Base-by-base conservation (phyloP, 1,140 invertebrate species). In the Drosophila malerkotliana region DNA sequence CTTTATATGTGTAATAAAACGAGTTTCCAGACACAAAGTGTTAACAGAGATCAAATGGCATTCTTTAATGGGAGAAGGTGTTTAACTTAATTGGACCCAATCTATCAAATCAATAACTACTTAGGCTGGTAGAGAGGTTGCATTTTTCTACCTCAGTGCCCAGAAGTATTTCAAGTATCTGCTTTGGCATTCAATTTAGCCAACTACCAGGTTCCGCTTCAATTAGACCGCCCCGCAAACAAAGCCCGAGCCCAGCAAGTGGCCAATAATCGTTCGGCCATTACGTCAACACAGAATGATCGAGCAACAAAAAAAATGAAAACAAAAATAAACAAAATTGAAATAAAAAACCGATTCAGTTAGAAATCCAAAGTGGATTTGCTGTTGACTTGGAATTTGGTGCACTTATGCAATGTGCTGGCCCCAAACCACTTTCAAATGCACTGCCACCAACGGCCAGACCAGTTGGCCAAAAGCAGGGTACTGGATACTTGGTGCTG, bases 401-500 rank as follows among this genome's bases (percentile, higher is more conserved):
- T 88, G 83, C 83, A 85, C 83, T 88, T 81, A 87, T 87, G 78
- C 71, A 82, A 87, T 82, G 80, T 71, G 60, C 58, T 54, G 72
- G 82, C 83, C 67, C 82, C 77, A 85, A 85, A 85, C 82, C 82
- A 87, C 82, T 85, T 85, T 85, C 82, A 85, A 85, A 72, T 81
- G 78, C 78, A 80, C 66, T 56, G 52, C 68, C 48, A 53, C 58
- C 66, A 47, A 58, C 37, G 60, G 55, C 45, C 51, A 37, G 66
- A 57, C 80, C 74, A 85, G 82, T 82, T 81, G 61, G 66, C 59
- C 56, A 49, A 53, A 58, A 64, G 56, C 52, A 32, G 28, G 28
- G 61, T 39, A 18, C 71, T 78, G 51, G 51, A 18, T 66, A 52
- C 45, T 61, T 56, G 37, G 47, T 45, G 53, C 21, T 52, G 48